Conservation (phyloP, 2,888 invertebrate species). For the Campoplex capitator region DNA sequence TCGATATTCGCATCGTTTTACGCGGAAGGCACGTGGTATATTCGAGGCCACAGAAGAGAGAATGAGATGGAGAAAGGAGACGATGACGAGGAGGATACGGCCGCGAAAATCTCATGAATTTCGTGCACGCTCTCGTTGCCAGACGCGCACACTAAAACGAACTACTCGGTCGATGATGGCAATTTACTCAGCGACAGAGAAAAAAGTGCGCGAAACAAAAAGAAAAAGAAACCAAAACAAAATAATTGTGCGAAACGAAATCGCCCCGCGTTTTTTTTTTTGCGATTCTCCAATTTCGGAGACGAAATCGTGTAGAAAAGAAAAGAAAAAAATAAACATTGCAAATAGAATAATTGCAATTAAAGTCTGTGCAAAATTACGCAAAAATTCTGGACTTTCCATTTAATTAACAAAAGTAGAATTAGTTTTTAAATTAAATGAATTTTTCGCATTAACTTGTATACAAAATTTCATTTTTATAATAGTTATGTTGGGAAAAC, state of each 20-base stretch:
- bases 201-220: conserved; percentile 24
- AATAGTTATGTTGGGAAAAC: conserved; percentile 20
- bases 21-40: conserved; percentile 60
- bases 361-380: background rate
- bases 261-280: background rate
- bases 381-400: background rate
- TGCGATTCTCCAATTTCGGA: conserved; percentile 15
- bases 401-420: background rate
- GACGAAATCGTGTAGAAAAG: background rate
- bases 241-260: background rate
- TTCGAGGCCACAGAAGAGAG: conserved; percentile 58
- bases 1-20: conserved; percentile 69
- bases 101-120: conserved; percentile 66
- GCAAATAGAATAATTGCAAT: background rate
- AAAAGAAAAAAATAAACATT: background rate
- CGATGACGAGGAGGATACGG: conserved; percentile 38
- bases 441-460: conserved; percentile 16
- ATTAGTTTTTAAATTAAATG: conserved; percentile 1
- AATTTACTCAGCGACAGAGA: conserved; percentile 23
- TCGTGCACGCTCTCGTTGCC: conserved; percentile 51
- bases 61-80: background rate
- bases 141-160: conserved; percentile 25
- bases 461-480: conserved; percentile 17
- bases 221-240: background rate
- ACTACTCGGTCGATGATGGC: conserved; percentile 38